phyloP scores from a whole-genome alignment of 2,113 vertebrate species.

The Canis aureus region DNA sequence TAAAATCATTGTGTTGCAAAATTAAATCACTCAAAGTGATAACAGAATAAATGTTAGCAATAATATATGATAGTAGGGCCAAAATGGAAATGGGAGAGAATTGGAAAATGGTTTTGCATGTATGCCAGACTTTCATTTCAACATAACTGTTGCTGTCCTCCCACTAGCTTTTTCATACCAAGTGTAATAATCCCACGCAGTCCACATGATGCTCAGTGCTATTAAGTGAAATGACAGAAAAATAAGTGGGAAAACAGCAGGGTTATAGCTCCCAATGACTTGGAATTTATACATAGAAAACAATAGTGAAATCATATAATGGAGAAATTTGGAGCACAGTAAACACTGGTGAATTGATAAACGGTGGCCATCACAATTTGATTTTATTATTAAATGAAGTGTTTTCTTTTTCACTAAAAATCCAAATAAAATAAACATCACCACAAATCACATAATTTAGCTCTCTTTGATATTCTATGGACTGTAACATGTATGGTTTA shows the following conservation, averaged over 20 bases:
- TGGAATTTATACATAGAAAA: slow-evolving; percentile 62
- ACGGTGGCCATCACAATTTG: neutral
- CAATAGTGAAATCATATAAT: neutral
- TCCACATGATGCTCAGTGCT: slow-evolving; percentile 69
- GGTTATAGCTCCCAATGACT: slow-evolving; percentile 24
- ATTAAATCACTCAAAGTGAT: slow-evolving; percentile 59
- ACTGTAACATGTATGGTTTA: neutral
- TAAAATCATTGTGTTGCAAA: slow-evolving; percentile 55
- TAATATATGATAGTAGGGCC: slow-evolving; percentile 58
- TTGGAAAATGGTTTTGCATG: slow-evolving; percentile 57
- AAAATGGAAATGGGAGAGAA: slow-evolving; percentile 55
- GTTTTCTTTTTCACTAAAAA: neutral
- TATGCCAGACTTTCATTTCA: slow-evolving; percentile 70
- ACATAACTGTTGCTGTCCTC: slow-evolving; percentile 75
- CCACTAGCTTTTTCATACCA: slow-evolving; percentile 70
- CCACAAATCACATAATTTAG: neutral
- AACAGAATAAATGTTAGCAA: slow-evolving; percentile 67
- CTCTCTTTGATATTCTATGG: neutral
- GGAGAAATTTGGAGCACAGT: neutral
- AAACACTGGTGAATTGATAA: neutral
- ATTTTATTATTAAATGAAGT: slow-evolving; percentile 6
- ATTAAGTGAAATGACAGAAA: slow-evolving; percentile 71
- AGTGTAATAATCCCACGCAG: slow-evolving; percentile 76
- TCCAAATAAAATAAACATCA: neutral
- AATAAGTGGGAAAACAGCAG: slow-evolving; percentile 71